Evolutionary conservation across 2,888 invertebrate species (phyloP).

Genomic region (Nemotelus nigrinus): DNA sequence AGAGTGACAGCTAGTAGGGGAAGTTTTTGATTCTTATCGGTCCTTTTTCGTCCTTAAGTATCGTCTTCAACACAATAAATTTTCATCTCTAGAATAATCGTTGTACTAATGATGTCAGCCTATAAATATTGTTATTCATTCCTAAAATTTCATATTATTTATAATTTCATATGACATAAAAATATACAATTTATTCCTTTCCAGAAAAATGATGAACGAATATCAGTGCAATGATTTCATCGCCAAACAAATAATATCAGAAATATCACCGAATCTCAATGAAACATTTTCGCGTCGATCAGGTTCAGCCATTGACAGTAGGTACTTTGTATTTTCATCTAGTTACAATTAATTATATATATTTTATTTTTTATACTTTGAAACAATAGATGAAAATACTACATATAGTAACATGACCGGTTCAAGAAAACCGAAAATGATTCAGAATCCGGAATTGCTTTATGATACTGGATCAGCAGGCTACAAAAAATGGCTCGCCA

Average conservation of each 20-base stretch:
- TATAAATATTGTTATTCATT: too few relatives aligned
- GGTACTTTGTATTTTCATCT: neutral
- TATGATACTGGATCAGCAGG: slow-evolving; percentile 77
- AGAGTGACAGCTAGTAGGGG: too few relatives aligned
- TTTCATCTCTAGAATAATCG: too few relatives aligned
- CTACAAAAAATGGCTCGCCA: slow-evolving; percentile 80
- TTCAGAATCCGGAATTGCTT: slow-evolving; percentile 67
- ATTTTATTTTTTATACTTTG: neutral
- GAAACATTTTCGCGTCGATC: slow-evolving; percentile 52
- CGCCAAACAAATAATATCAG: slow-evolving; percentile 76
- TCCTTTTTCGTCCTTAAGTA: too few relatives aligned
- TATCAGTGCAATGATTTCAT: slow-evolving; percentile 79
- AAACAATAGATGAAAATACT: neutral
- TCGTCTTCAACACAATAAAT: too few relatives aligned
- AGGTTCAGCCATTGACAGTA: slow-evolving; percentile 47
- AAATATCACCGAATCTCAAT: slow-evolving; percentile 64
- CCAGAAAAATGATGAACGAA: slow-evolving; percentile 80
- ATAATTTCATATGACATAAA: too few relatives aligned
- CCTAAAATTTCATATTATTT: too few relatives aligned
- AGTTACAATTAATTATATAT: neutral
- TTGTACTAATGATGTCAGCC: too few relatives aligned
- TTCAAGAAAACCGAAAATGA: slow-evolving; percentile 47
- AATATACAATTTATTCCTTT: slow-evolving; percentile 45
- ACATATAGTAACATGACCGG: neutral
- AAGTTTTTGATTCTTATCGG: too few relatives aligned